Conservation (phyloP, 2,888 invertebrate genomes). For the Limulus polyphemus region DNA sequence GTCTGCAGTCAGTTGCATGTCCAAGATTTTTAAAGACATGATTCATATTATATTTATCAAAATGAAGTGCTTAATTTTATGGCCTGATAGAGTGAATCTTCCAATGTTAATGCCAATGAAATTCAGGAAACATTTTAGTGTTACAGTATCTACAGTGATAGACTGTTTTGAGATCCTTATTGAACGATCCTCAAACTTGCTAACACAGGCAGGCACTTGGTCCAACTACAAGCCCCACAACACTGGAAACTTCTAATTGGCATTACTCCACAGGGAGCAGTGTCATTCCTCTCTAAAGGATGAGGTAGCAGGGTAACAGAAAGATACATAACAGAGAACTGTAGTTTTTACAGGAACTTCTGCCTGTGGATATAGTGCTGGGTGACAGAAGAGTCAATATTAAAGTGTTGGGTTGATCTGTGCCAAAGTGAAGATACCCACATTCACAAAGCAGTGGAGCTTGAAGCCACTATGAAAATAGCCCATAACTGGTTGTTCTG, state of each 20-base stretch:
- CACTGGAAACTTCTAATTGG: slow-evolving; percentile 28
- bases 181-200: slow-evolving; percentile 1
- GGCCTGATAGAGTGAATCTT: background rate
- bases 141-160: slow-evolving; percentile 1
- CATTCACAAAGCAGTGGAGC: too few species aligned
- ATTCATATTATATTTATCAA: too few species aligned
- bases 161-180: slow-evolving; percentile 3
- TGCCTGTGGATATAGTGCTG: too few species aligned
- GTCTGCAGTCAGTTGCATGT: too few species aligned
- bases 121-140: slow-evolving; percentile 1
- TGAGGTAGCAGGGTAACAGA: slow-evolving; percentile 28
- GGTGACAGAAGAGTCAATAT: too few species aligned
- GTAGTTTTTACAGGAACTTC: too few species aligned
- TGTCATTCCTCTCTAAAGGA: slow-evolving; percentile 25
- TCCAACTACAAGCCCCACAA: slow-evolving; percentile 26
- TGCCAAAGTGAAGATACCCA: too few species aligned
- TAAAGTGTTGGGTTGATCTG: too few species aligned
- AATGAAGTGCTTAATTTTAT: background rate
- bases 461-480: too few species aligned
- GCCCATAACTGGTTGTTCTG: too few species aligned
- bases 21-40: too few species aligned
- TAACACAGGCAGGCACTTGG: slow-evolving; percentile 20
- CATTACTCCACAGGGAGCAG: slow-evolving; percentile 26
- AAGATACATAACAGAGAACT: slow-evolving; percentile 17
- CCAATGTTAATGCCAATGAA: slow-evolving; percentile 20